Conservation (phyloP, 2,797 vertebrate genomes). For the Trichosurus vulpecula region DNA sequence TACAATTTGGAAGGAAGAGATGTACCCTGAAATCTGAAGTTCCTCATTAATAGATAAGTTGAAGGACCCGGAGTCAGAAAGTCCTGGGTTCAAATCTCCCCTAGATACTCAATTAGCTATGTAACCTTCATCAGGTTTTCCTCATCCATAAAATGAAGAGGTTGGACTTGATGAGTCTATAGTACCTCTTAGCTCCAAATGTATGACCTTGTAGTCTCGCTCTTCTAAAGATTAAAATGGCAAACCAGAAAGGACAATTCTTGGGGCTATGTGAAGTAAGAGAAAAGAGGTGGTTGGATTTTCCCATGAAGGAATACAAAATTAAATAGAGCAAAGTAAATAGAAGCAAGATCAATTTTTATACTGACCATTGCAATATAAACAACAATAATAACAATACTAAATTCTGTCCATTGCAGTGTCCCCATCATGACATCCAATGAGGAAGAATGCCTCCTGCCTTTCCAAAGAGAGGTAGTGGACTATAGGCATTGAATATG, state of each 20-base stretch:
- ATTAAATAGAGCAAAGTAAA: not conserved
- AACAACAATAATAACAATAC: too few species aligned
- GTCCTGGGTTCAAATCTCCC: not conserved
- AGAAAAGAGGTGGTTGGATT: not conserved
- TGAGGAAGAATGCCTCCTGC: not conserved
- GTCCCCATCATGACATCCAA: not conserved
- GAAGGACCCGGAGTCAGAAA: not conserved
- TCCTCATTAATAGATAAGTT: not conserved
- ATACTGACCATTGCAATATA: not conserved
- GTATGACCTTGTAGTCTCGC: not conserved
- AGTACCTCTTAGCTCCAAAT: not conserved
- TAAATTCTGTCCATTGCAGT: too few species aligned
- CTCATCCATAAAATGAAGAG: too few species aligned
- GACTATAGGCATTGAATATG: not conserved
- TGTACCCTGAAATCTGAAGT: not conserved
- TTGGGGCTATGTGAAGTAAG: not conserved
- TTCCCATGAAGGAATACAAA: not conserved
- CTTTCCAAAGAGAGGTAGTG: not conserved
- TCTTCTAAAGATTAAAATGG: not conserved
- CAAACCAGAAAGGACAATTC: not conserved
- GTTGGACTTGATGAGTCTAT: not conserved
- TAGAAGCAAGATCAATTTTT: not conserved
- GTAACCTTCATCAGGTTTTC: not conserved
- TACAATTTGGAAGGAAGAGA: not conserved
- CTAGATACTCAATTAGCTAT: not conserved